Conservation (phyloP, 1,140 invertebrate genomes). For the Aricia agestis region DNA sequence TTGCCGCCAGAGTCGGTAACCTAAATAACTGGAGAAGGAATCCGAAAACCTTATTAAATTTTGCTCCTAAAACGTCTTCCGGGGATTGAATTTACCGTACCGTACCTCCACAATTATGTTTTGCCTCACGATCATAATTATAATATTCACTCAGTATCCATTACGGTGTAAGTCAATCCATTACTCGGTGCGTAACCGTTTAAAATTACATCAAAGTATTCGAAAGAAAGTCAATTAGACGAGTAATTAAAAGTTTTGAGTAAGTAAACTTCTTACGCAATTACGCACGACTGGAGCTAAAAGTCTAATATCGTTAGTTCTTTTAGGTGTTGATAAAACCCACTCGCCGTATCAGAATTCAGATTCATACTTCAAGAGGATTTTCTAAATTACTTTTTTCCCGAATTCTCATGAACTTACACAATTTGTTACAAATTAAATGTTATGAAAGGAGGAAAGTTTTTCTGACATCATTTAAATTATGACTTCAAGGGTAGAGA, state of each 20-base stretch:
- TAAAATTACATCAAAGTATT: constrained; percentile 3
- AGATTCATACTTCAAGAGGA: not conserved
- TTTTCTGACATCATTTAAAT: not conserved
- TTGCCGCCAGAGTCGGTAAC: not conserved
- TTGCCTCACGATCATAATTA: not conserved
- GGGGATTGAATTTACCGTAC: not conserved
- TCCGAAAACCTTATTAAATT: not conserved
- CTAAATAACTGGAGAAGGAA: not conserved
- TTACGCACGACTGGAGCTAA: not conserved
- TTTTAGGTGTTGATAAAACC: not conserved
- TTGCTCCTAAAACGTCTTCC: not conserved
- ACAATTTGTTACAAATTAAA: not conserved
- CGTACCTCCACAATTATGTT: not conserved
- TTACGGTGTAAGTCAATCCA: not conserved
- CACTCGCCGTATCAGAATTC: not conserved
- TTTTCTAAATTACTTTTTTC: not conserved
- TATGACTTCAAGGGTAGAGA: not conserved
- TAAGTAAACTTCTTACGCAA: constrained; percentile 3
- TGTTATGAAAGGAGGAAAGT: not conserved
- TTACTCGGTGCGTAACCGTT: not conserved
- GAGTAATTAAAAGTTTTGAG: not conserved
- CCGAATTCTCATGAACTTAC: not conserved
- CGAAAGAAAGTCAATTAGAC: not conserved
- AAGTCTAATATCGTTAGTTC: not conserved
- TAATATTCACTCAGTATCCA: not conserved